A percentile compares a stretch with the other conserved stretches of the same genome.
phyloP scores from a whole-genome alignment of 2,888 invertebrate species.

The Tetropium fuscum region DNA sequence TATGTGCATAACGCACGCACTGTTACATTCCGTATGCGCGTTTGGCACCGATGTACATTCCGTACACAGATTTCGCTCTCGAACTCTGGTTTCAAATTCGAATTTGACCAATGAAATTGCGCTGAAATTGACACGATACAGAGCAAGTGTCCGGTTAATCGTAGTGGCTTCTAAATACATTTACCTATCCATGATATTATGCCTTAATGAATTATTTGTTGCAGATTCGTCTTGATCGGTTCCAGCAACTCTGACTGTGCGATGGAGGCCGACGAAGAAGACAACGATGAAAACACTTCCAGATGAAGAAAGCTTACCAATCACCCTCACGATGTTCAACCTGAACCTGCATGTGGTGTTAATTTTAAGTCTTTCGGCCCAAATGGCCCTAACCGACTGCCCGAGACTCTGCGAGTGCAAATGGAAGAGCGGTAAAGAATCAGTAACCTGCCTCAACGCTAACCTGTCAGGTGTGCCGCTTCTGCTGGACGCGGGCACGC shows the following conservation, averaged over 20 bases:
- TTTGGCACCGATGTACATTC: too few relatives aligned
- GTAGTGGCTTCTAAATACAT: too few relatives aligned
- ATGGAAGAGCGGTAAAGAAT: slow-evolving; percentile 90
- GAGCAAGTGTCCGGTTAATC: too few relatives aligned
- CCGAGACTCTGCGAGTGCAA: slow-evolving; percentile 87
- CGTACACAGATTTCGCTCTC: too few relatives aligned
- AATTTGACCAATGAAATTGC: too few relatives aligned
- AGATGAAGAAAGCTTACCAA: slow-evolving; percentile 39
- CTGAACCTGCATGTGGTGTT: slow-evolving; percentile 48
- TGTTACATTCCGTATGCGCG: too few relatives aligned
- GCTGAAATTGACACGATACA: too few relatives aligned
- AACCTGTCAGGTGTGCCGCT: slow-evolving; percentile 80
- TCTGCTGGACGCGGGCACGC: slow-evolving; percentile 82
- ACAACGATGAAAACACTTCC: slow-evolving; percentile 40
- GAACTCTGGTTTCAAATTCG: too few relatives aligned
- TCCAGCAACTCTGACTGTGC: slow-evolving; percentile 12
- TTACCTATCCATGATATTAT: too few relatives aligned
- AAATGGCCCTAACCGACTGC: slow-evolving; percentile 72
- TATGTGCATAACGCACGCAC: too few relatives aligned
- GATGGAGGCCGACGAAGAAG: slow-evolving; percentile 50
- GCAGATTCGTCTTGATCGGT: slow-evolving; percentile 8
- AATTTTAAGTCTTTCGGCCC: slow-evolving; percentile 62
- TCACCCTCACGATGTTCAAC: slow-evolving; percentile 39
- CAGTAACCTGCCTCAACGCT: slow-evolving; percentile 82
- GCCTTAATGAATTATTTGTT: too few relatives aligned